Base-by-base conservation (phyloP, 2,888 invertebrate species). In the Thymelicus sylvestris region DNA sequence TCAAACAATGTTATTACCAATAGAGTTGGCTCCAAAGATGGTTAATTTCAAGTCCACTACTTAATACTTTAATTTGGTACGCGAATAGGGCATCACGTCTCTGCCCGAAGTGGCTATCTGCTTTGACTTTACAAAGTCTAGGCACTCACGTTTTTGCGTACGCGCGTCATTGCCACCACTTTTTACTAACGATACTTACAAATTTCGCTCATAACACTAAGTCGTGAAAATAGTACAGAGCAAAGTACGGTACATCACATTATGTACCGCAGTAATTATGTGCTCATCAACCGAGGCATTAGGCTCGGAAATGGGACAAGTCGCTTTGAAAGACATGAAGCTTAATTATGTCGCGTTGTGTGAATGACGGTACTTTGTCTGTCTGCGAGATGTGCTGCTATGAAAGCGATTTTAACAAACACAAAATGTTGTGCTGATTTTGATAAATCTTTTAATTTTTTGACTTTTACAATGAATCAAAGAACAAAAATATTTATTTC, bases 221-320 rank as follows among this genome's bases (percentile, higher is more conserved):
- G 13, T 59, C 38, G 38, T 39, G 38, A 39, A 55, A 24, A 55
- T 55, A 55, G 24, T 59, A 59, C 38, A 38, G 55, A 59, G 38
- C n/a, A 31, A 39, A 39, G 59, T 39, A 59, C 59, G n/a, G 59
- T 39, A 39, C n/a, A 59, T 59, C 59, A 39, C 38, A 59, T 59
- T 59, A 59, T 59, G 59, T 59, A 59, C 59, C 59, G 59, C 59
- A 38, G 59, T 59, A 59, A 59, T 59, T 59, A 59, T 59, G 59
- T 59, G 59, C 59, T 59, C 59, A 59, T 59, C 59, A 59, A n/a
- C n/a, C 59, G 59, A 59, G 39, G 60, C 60, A 60, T 60, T 60
- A 60, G 60, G 60, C 39, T n/a, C 39, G 60, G 41, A 60, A 60
- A 60, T 60, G 60, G 60, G 60, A 41, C 60, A 41, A 60, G 39